phyloP scores from a whole-genome alignment of 2,113 vertebrate species.

The Ellobius talpinus region DNA sequence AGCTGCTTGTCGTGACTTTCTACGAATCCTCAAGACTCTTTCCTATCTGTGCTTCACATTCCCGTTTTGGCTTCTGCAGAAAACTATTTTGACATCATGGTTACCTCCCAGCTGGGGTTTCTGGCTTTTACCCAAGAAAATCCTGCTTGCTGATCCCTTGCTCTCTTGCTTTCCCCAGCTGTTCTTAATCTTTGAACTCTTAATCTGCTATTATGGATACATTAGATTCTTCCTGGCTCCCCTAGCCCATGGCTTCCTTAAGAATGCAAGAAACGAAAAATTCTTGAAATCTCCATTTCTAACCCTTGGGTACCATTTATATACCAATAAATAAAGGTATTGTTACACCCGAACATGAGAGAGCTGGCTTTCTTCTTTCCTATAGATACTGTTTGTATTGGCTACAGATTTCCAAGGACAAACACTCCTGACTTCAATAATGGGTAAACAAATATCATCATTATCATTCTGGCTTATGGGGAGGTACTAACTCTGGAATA shows the following conservation, averaged over 20 bases:
- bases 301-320: background rate
- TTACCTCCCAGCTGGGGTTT: constrained; percentile 72
- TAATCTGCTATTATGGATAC: constrained; percentile 66
- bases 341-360: background rate
- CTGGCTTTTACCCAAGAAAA: constrained; percentile 74
- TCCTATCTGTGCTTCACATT: constrained; percentile 48
- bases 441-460: background rate
- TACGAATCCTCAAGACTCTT: constrained; percentile 41
- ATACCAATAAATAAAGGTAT: constrained; percentile 25
- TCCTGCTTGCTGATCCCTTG: constrained; percentile 55
- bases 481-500: constrained; percentile 57
- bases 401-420: background rate
- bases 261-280: constrained; percentile 68
- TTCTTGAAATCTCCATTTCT: constrained; percentile 39
- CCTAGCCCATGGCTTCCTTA: constrained; percentile 14
- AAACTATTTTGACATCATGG: constrained; percentile 61
- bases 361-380: constrained; percentile 33
- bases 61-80: constrained; percentile 57
- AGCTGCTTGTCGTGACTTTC: constrained; percentile 40
- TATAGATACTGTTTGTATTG: background rate
- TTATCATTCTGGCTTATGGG: background rate
- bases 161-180: constrained; percentile 56
- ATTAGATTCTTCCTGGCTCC: constrained; percentile 55
- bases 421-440: constrained; percentile 34
- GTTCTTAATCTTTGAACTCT: constrained; percentile 74